These are phyloP conservation scores for Rhinophrynus dorsalis DNA, from an alignment of 2,797 vertebrate species.

Conservation along the genomic window DNA sequence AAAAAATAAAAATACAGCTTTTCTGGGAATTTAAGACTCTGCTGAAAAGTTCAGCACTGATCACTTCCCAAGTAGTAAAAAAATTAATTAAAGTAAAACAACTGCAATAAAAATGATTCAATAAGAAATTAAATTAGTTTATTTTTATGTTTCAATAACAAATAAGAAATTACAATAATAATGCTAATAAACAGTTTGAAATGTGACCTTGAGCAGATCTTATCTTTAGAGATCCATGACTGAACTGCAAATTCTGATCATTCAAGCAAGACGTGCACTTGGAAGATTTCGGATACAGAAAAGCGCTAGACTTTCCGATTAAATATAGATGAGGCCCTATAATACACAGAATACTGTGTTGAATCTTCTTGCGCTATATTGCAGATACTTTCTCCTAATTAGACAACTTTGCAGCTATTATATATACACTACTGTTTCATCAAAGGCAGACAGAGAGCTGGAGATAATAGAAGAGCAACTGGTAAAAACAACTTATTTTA, in stretches of 20 bases:
- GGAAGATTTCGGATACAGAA: background rate
- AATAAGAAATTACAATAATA: constrained; percentile 1
- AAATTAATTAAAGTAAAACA: too few relatives aligned
- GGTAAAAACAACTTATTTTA: too few relatives aligned
- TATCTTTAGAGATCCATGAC: background rate
- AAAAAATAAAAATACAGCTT: too few relatives aligned
- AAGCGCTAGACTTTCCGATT: constrained; percentile 9
- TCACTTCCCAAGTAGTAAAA: too few relatives aligned
- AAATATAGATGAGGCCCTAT: constrained; percentile 9
- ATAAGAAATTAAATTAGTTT: too few relatives aligned
- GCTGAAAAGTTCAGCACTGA: too few relatives aligned
- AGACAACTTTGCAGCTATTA: background rate
- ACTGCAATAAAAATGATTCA: too few relatives aligned
- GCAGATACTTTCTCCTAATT: background rate
- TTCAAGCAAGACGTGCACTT: background rate
- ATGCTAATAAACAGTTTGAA: background rate
- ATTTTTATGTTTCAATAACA: too few relatives aligned
- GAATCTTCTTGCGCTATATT: background rate
- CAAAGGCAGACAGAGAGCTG: too few relatives aligned
- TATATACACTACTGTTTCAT: background rate
- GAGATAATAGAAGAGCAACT: too few relatives aligned
- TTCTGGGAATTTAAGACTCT: too few relatives aligned
- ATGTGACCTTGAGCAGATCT: constrained; percentile 22
- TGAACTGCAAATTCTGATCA: background rate
- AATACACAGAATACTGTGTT: background rate